phyloP scores from a whole-genome alignment of 2,888 invertebrate species.

The Oscheius sp. region DNA sequence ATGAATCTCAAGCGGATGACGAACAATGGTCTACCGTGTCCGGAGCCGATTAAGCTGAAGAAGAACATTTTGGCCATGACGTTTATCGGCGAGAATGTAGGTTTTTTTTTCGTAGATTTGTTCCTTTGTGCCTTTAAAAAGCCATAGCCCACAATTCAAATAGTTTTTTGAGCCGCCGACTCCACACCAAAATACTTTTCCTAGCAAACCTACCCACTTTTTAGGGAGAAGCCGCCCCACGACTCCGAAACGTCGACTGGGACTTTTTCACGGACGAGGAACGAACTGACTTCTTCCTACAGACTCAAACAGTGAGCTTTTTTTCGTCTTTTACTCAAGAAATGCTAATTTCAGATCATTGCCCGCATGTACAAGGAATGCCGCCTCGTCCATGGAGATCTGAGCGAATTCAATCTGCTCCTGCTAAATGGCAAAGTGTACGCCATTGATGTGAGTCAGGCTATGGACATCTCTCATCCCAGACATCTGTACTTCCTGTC shows the following conservation, averaged over 20 bases:
- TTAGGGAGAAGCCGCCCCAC: constrained; percentile 76
- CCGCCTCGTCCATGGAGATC: constrained; percentile 79
- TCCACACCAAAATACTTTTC: too few relatives aligned
- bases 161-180: too few relatives aligned
- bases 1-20: constrained; percentile 77
- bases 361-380: constrained; percentile 77
- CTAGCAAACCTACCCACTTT: not conserved
- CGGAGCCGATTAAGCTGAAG: constrained; percentile 77
- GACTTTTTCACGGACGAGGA: constrained; percentile 60
- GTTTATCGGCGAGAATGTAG: constrained; percentile 77
- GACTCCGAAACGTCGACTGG: constrained; percentile 77
- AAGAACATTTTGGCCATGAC: constrained; percentile 79
- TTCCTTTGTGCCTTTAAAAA: too few relatives aligned
- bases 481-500: constrained; percentile 77
- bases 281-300: constrained; percentile 43
- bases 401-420: constrained; percentile 80
- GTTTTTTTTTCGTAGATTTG: not conserved
- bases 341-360: constrained; percentile 75
- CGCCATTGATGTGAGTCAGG: constrained; percentile 79
- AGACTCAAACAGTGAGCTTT: constrained; percentile 43
- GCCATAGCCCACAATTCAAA: too few relatives aligned
- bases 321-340: not conserved
- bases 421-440: constrained; percentile 76
- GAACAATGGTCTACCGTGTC: constrained; percentile 75
- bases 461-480: constrained; percentile 79